These are phyloP conservation scores for Agriopis marginaria DNA, from an alignment of 2,888 invertebrate genomes.

Conservation along the genomic window DNA sequence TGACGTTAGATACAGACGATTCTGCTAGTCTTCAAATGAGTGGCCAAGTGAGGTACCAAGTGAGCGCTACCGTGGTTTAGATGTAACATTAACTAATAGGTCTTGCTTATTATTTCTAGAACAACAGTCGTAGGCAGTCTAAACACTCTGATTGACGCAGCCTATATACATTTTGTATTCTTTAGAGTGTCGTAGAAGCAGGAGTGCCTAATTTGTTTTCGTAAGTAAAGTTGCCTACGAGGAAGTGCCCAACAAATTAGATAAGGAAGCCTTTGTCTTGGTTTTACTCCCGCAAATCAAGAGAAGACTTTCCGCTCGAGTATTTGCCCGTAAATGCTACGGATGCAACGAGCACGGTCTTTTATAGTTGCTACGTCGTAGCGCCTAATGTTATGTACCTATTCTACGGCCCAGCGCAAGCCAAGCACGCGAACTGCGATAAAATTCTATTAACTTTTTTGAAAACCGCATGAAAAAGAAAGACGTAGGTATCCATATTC, in stretches of 20 bases:
- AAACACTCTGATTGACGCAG: no score
- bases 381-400: background rate
- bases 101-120: background rate
- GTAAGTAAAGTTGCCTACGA: slow-evolving; percentile 2
- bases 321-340: slow-evolving; percentile 15
- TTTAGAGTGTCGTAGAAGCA: background rate
- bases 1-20: no score
- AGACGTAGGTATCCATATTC: no score
- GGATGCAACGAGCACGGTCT: slow-evolving; percentile 7
- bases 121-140: background rate
- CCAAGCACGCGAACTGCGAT: background rate
- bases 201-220: slow-evolving; percentile 4
- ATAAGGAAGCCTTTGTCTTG: slow-evolving; percentile 17
- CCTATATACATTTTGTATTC: background rate
- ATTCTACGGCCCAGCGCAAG: background rate
- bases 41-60: no score
- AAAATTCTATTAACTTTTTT: no score
- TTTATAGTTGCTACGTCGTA: slow-evolving; percentile 7
- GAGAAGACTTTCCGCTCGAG: slow-evolving; percentile 17
- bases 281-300: slow-evolving; percentile 14
- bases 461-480: no score
- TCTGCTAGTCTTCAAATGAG: no score
- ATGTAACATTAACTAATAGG: no score
- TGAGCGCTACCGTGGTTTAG: no score
- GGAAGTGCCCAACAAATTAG: slow-evolving; percentile 16